Conservation (phyloP, 2,888 invertebrate genomes). For the Hoplodrina ambigua region DNA sequence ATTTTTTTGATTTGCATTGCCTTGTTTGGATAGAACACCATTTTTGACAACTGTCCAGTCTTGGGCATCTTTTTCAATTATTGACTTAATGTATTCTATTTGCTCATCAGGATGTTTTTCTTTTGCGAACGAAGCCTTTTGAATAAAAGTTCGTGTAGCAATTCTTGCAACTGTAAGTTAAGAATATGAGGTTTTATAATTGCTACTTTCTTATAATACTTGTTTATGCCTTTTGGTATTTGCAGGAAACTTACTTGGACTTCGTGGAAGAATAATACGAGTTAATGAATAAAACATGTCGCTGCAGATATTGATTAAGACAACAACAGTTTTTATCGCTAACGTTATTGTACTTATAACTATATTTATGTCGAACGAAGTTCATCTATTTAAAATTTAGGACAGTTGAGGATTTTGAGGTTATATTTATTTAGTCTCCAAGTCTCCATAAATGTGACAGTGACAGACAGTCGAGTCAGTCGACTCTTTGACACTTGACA, state of each 20-base stretch:
- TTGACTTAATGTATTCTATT: slow-evolving; percentile 76
- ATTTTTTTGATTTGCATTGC: slow-evolving; percentile 85
- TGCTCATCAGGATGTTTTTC: slow-evolving; percentile 66
- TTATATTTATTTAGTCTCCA: slow-evolving; percentile 1
- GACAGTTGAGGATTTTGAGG: neutral
- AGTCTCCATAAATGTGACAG: neutral
- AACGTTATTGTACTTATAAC: neutral
- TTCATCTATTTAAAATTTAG: neutral
- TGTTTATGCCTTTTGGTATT: neutral
- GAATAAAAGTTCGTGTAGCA: slow-evolving; percentile 50
- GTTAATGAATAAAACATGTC: slow-evolving; percentile 62
- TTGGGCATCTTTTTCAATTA: slow-evolving; percentile 64
- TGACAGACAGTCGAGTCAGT: neutral
- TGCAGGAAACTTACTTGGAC: slow-evolving; percentile 59
- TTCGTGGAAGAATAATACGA: slow-evolving; percentile 56
- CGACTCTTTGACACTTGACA: too few relatives aligned
- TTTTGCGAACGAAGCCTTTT: slow-evolving; percentile 35
- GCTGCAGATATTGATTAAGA: neutral
- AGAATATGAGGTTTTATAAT: neutral
- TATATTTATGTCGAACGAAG: neutral
- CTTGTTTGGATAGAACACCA: slow-evolving; percentile 78
- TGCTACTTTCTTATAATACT: neutral
- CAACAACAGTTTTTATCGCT: neutral
- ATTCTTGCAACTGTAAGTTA: slow-evolving; percentile 66
- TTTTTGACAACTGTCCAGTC: slow-evolving; percentile 85